Conservation (phyloP, 2,113 vertebrate species). For the Tupaia chinensis region DNA sequence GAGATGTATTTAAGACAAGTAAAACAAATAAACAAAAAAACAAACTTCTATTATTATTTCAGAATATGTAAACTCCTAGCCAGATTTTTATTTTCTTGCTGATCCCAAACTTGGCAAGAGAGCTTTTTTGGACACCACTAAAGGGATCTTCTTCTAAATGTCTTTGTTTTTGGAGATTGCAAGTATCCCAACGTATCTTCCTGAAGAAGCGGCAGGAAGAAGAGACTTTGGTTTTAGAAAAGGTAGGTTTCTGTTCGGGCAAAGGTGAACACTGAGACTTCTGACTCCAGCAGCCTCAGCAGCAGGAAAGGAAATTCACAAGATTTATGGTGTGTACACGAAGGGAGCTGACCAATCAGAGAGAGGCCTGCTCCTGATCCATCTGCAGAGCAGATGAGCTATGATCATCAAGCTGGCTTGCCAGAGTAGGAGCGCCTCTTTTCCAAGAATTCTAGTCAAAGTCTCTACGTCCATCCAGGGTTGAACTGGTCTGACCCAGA, state of each 20-base stretch:
- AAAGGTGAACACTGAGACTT: not conserved
- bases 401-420: not conserved
- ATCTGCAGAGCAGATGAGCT: not conserved
- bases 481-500: not conserved
- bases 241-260: not conserved
- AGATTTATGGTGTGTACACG: not conserved
- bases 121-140: not conserved
- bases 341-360: too few species aligned
- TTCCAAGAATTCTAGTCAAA: not conserved
- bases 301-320: not conserved
- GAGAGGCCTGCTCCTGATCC: not conserved
- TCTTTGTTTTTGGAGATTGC: not conserved
- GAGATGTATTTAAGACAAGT: not conserved
- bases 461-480: not conserved
- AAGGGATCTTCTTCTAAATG: not conserved
- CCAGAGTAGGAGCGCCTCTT: not conserved
- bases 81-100: not conserved
- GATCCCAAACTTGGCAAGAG: not conserved
- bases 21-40: not conserved
- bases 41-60: not conserved
- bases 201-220: not conserved
- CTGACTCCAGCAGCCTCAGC: not conserved
- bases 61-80: not conserved
- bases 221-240: not conserved
- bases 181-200: not conserved